Conservation (phyloP, 2,888 invertebrate species). For the Heteromurus nitidus region DNA sequence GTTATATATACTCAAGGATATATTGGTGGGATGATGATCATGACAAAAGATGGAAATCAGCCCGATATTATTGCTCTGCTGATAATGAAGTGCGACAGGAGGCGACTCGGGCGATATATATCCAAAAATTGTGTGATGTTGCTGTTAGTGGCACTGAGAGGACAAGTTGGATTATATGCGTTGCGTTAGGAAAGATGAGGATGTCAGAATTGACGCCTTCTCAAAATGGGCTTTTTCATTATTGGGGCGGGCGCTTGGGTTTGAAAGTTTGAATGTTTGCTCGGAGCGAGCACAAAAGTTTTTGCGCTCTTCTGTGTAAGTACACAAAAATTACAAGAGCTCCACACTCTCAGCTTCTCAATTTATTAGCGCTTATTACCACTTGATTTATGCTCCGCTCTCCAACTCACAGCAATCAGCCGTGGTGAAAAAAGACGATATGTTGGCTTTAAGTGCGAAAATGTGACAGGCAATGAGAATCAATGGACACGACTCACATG, state of each 20-base stretch:
- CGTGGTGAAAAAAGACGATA: too few species aligned
- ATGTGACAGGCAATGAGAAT: too few species aligned
- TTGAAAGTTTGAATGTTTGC: slow-evolving; percentile 50
- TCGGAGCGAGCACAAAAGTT: slow-evolving; percentile 7
- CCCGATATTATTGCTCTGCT: not conserved
- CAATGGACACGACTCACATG: too few species aligned
- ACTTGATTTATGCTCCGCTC: slow-evolving; percentile 52
- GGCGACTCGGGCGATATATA: not conserved
- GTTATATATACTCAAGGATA: too few species aligned
- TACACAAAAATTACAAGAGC: too few species aligned
- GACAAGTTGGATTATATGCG: slow-evolving; percentile 20
- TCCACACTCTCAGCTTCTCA: slow-evolving; percentile 39
- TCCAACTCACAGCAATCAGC: too few species aligned
- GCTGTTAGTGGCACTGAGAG: slow-evolving; percentile 30
- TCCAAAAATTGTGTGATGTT: not conserved
- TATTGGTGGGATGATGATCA: not conserved
- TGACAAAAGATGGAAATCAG: too few species aligned
- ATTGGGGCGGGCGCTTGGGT: slow-evolving; percentile 13
- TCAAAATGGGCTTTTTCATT: slow-evolving; percentile 17
- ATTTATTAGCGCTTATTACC: slow-evolving; percentile 62
- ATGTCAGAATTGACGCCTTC: slow-evolving; percentile 61
- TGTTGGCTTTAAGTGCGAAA: too few species aligned
- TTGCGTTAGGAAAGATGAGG: slow-evolving; percentile 46
- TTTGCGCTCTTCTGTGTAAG: slow-evolving; percentile 26
- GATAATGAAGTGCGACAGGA: slow-evolving; percentile 1